Percentiles rank a stretch among this genome's conserved stretches.
Evolutionary conservation across 2,113 vertebrate genomes (phyloP).

Genomic region (Empidonax alnorum): DNA sequence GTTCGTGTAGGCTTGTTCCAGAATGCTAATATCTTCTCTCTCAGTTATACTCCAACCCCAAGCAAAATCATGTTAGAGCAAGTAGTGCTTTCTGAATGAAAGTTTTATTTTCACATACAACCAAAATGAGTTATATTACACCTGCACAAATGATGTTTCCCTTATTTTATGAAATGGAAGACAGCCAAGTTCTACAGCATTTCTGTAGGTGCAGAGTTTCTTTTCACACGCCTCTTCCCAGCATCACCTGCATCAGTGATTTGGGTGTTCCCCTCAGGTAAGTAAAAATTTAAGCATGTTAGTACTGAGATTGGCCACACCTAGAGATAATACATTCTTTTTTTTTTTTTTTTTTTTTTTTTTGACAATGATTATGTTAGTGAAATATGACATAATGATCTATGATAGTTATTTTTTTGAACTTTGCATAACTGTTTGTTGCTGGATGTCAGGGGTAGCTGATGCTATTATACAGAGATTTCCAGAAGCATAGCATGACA

Average conservation of each 20-base stretch:
- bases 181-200: neutral
- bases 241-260: constrained; percentile 43
- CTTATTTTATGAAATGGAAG: constrained; percentile 60
- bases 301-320: constrained; percentile 51
- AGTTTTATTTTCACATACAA: constrained; percentile 60
- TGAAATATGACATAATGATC: neutral
- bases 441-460: neutral
- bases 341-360: neutral
- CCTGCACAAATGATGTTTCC: constrained; percentile 47
- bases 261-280: constrained; percentile 56
- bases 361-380: neutral
- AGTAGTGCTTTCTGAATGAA: constrained; percentile 34
- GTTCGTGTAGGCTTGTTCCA: neutral
- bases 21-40: constrained; percentile 11
- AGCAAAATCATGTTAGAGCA: constrained; percentile 66
- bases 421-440: neutral
- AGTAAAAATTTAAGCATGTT: constrained; percentile 57
- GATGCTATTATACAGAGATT: neutral
- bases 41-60: neutral
- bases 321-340: constrained; percentile 6
- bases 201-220: neutral
- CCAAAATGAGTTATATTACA: constrained; percentile 59
- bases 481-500: neutral
- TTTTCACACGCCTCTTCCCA: constrained; percentile 55
- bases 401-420: constrained; percentile 13